Evolutionary conservation across 2,113 vertebrate species (phyloP).

Genomic region (Amphiprion percula): DNA sequence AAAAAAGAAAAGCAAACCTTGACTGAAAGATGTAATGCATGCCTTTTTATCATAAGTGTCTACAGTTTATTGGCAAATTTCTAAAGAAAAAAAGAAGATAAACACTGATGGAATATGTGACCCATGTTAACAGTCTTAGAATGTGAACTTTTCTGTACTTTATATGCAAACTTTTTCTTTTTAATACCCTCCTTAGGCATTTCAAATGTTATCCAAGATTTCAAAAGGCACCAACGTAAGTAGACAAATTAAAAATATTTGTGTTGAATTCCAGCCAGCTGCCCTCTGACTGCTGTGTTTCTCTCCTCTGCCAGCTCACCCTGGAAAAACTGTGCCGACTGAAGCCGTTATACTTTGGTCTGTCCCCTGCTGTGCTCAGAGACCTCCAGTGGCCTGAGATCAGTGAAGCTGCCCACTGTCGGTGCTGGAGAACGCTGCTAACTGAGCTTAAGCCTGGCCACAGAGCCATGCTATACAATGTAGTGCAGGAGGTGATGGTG

Average conservation of each 20-base stretch:
- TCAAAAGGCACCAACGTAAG: conserved; percentile 86
- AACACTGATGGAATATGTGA: conserved; percentile 10
- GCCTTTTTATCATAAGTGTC: background rate
- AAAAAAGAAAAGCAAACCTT: background rate
- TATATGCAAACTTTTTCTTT: background rate
- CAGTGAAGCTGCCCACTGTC: conserved; percentile 76
- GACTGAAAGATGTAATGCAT: background rate
- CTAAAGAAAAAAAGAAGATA: background rate
- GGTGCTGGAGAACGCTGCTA: conserved; percentile 85
- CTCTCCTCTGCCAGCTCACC: conserved; percentile 76
- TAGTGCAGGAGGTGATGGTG: conserved; percentile 85
- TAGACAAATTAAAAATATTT: conserved; percentile 36
- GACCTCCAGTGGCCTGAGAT: conserved; percentile 76
- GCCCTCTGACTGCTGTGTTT: conserved; percentile 24
- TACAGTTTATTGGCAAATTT: too few relatives aligned
- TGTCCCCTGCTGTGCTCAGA: conserved; percentile 84
- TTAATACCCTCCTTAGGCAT: conserved; percentile 81
- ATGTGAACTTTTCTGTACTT: background rate
- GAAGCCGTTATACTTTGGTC: conserved; percentile 84
- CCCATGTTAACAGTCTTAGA: background rate
- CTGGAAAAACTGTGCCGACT: conserved; percentile 81
- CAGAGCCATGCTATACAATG: conserved; percentile 84
- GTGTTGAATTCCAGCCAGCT: conserved; percentile 13
- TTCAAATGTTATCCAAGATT: conserved; percentile 84
- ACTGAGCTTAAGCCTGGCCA: conserved; percentile 84